Evolutionary conservation across 2,797 vertebrate species (phyloP).

Genomic region (Poeciliopsis infans): DNA sequence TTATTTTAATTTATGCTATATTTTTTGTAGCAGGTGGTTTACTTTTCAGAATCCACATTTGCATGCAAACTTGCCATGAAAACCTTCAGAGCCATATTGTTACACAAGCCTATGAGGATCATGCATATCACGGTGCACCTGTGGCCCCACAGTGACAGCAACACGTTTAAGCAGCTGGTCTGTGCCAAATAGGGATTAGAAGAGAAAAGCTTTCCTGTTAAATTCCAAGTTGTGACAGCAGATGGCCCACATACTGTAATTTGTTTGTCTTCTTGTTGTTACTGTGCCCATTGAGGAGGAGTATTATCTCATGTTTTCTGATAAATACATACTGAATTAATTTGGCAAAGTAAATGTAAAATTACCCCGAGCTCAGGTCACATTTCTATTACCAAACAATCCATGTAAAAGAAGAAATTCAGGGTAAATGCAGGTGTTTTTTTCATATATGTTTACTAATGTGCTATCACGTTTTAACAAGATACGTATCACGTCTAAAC

Average conservation of each 20-base stretch:
- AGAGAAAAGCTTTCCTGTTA: conserved; percentile 67
- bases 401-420: not conserved
- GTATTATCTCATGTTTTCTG: conserved; percentile 14
- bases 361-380: not conserved
- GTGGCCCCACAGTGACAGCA: conserved; percentile 8
- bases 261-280: conserved; percentile 28
- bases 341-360: not conserved
- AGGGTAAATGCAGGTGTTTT: not conserved
- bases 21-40: not conserved
- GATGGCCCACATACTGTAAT: conserved; percentile 2
- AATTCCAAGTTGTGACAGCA: conserved; percentile 43
- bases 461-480: not conserved
- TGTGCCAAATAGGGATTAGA: conserved; percentile 69
- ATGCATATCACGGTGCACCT: conserved; percentile 9
- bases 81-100: not conserved
- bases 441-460: not conserved
- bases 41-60: not conserved
- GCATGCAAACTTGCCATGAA: not conserved
- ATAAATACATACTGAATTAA: not conserved
- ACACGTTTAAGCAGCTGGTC: conserved; percentile 46
- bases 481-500: too few species aligned
- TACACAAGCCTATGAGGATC: conserved; percentile 3
- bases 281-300: not conserved
- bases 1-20: not conserved
- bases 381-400: not conserved